Evolutionary conservation across 2,113 vertebrate species (phyloP).

Genomic region (Corvus cornix): DNA sequence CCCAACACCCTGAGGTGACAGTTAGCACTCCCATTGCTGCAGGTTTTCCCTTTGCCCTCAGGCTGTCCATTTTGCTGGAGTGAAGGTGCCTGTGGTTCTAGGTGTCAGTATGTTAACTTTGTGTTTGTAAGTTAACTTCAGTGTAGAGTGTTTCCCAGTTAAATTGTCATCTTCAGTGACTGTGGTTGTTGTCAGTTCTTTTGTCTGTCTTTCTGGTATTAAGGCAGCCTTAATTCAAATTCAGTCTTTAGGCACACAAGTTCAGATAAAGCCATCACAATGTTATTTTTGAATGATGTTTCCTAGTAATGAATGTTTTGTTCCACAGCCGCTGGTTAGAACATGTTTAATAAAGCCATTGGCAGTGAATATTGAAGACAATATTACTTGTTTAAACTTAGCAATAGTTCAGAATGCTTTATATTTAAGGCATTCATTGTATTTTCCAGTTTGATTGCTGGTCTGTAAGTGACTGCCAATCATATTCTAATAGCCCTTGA

Average conservation of each 20-base stretch:
- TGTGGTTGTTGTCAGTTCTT: neutral
- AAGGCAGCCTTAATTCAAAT: neutral
- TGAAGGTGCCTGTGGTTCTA: neutral
- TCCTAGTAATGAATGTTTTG: neutral
- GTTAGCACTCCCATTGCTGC: neutral
- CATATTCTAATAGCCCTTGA: neutral
- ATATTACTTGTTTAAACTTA: neutral
- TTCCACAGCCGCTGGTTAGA: neutral
- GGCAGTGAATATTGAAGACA: neutral
- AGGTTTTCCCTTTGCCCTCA: neutral
- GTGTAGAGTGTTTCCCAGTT: neutral
- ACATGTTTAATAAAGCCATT: neutral
- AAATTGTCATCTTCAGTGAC: neutral
- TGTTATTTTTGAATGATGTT: neutral
- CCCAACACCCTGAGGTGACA: neutral
- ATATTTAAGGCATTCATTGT: fast-evolving
- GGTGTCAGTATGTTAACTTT: neutral
- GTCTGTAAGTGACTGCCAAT: neutral
- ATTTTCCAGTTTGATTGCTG: neutral
- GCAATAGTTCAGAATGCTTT: neutral
- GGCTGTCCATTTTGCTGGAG: neutral
- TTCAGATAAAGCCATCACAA: neutral
- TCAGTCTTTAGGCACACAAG: neutral
- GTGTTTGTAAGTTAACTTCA: neutral
- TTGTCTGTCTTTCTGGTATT: neutral